Conservation (phyloP, 1,140 invertebrate genomes). For the Brachionus plicatilis region DNA sequence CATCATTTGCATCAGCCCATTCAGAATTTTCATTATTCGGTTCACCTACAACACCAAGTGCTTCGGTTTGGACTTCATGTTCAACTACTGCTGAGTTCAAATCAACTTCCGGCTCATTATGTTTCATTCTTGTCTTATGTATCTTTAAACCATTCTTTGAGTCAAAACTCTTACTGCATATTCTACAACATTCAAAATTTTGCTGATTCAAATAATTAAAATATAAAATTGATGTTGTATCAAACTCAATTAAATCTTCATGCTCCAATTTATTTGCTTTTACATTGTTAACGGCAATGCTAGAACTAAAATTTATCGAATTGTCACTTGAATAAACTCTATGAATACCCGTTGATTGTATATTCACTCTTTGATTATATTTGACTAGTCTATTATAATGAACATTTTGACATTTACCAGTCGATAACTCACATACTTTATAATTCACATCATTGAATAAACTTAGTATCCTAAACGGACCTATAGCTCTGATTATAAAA, state of each 20-base stretch:
- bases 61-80: neutral
- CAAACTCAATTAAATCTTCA: neutral
- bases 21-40: neutral
- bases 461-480: neutral
- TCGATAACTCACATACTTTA: neutral
- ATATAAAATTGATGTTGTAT: neutral
- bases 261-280: neutral
- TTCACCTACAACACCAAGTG: neutral
- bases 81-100: neutral
- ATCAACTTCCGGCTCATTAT: neutral
- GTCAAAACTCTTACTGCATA: neutral
- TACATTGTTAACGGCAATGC: neutral
- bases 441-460: neutral
- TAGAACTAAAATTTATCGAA: neutral
- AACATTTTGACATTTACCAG: neutral
- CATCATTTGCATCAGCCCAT: neutral
- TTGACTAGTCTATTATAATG: neutral
- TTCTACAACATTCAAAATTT: neutral
- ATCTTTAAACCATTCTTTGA: neutral
- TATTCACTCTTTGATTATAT: neutral
- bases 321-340: neutral
- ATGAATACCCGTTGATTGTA: neutral
- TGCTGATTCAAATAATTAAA: neutral
- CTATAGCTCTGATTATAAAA: neutral
- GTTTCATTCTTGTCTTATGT: neutral